phyloP scores from a whole-genome alignment of 37 sponge, comb jelly and placozoan species.

The Dysidea cf. avara region DNA sequence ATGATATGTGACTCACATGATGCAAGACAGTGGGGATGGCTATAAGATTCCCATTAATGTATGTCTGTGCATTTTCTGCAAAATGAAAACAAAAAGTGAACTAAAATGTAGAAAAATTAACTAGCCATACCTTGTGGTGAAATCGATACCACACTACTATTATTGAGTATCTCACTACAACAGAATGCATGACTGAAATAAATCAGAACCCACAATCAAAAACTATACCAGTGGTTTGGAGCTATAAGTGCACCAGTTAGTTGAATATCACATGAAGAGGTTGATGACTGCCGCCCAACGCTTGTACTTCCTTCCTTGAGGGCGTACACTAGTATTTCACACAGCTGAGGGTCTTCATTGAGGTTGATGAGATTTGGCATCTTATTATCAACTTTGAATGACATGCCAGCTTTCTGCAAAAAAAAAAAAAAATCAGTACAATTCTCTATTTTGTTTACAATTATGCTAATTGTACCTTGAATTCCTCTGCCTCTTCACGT shows the following conservation, averaged over 20 bases:
- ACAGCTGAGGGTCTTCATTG: conserved; percentile 90
- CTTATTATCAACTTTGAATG: conserved; percentile 73
- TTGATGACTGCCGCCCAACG: conserved; percentile 49
- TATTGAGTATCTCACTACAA: too few species aligned
- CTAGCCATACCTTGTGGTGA: too few species aligned
- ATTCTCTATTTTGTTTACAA: not conserved
- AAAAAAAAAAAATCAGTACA: too few species aligned
- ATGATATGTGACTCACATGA: conserved; percentile 77
- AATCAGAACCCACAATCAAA: too few species aligned
- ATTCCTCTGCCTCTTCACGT: conserved; percentile 64
- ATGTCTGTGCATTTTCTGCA: conserved; percentile 79
- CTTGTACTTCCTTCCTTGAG: conserved; percentile 76
- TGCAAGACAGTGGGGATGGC: conserved; percentile 36
- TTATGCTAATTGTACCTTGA: conserved; percentile 36
- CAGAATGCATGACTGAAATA: too few species aligned
- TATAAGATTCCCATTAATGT: conserved; percentile 72
- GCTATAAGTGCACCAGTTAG: conserved; percentile 75
- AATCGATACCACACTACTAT: too few species aligned
- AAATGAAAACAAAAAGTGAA: too few species aligned
- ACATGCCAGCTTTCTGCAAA: conserved; percentile 68
- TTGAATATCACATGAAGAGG: conserved; percentile 57
- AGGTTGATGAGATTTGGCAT: conserved; percentile 88
- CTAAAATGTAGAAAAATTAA: too few species aligned
- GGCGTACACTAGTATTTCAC: conserved; percentile 81
- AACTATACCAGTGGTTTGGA: conserved; percentile 74